phyloP scores from a whole-genome alignment of 2,113 vertebrate genomes.

The Sapajus apella region DNA sequence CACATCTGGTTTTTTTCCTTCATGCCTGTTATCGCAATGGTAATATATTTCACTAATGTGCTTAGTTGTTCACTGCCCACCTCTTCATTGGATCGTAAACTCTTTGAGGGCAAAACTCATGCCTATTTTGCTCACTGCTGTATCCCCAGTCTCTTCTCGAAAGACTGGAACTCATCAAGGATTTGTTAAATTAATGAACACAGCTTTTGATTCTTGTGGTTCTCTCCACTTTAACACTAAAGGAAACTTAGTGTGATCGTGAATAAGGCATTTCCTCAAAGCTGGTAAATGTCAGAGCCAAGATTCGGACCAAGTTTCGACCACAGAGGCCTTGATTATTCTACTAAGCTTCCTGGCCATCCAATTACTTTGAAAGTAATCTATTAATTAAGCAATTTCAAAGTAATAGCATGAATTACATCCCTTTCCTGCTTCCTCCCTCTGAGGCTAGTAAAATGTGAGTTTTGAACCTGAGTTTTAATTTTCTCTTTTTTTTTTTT shows the following conservation, averaged over 20 bases:
- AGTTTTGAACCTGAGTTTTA: conserved; percentile 18
- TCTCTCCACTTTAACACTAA: not conserved
- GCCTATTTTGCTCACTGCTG: not conserved
- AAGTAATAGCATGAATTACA: not conserved
- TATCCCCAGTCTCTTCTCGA: not conserved
- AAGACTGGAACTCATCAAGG: not conserved
- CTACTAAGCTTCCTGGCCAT: not conserved
- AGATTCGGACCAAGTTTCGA: not conserved
- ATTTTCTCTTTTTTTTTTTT: not conserved
- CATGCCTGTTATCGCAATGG: not conserved
- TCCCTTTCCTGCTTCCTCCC: not conserved
- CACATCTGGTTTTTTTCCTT: not conserved
- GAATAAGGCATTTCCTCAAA: not conserved
- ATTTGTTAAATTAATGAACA: not conserved
- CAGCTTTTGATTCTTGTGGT: not conserved
- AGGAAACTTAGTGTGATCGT: not conserved
- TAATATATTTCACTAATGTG: not conserved
- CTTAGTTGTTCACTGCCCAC: not conserved
- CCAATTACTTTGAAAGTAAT: not conserved
- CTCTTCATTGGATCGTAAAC: rapidly evolving
- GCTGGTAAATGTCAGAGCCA: not conserved
- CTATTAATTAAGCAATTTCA: conserved; percentile 37
- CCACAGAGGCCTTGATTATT: not conserved
- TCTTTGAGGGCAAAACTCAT: not conserved
- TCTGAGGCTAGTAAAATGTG: not conserved